Base-by-base conservation (phyloP, 2,888 invertebrate species). In the Tenthredo scrophulariae region DNA sequence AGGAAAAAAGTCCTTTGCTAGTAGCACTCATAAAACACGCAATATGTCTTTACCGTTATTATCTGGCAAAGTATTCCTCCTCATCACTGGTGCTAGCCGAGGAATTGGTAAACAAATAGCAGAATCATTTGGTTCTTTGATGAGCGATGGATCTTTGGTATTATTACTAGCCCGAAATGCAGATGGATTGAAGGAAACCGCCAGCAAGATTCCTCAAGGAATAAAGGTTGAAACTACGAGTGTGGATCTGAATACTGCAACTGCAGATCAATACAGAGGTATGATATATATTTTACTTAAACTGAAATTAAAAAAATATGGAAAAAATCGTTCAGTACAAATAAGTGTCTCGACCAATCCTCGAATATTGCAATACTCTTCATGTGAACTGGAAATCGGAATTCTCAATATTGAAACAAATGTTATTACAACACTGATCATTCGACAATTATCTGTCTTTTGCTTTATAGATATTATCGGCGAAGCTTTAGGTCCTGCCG, bases 51-150 rank as follows among this genome's bases (percentile, higher is more conserved):
- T 10, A 40, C 40, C 7, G 9, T 40, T 40, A 9, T 40, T 40
- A 40, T 40, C 40, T 0, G 40, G 40, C 7, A 40, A 40, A 9
- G 40, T 40, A 7, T 40, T 92, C 86, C 82, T 93, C 7, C n/a
- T 98, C 75, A 94, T 98, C 50, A 97, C 98, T 15, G 99, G 99
- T 18, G 97, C 98, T 0, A 98, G 97, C 84, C 95, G 97, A 91
- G 98, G 99, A 54, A 97, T 98, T 86, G 99, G 99, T 7, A 95
- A 96, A 88, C 95, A 96, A 84, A 95, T 98, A 86, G 97, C 98
- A 1, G 93, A 96, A 82, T 96, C 96, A 91, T 94, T 97, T 87
- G 95, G 97, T 40, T 2, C 33, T 33, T 33, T 33, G 33, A 4
- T 33, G 33, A 5, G 33, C 33, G 33, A 33, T 33, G 33, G 95